A percentile compares a stretch with the other conserved stretches of the same genome.
Evolutionary conservation across 2,888 invertebrate species (phyloP).

Genomic region (Aproaerema taeniolella): DNA sequence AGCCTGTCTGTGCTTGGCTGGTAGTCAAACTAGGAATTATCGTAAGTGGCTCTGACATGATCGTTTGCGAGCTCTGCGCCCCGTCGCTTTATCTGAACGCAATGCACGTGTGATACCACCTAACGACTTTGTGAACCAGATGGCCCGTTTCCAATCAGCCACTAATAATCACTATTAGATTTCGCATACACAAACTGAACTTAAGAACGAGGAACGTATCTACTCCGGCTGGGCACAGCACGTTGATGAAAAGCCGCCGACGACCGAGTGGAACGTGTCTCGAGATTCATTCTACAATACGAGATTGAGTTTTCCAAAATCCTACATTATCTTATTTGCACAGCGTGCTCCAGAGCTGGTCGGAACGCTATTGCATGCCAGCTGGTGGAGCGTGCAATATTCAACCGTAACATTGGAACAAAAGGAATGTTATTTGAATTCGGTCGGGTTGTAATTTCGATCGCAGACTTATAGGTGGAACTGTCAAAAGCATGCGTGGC

Average conservation of each 20-base stretch:
- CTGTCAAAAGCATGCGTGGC: slow-evolving; percentile 43
- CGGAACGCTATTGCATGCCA: slow-evolving; percentile 28
- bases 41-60: neutral
- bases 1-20: neutral
- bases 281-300: neutral
- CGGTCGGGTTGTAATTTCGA: slow-evolving; percentile 16
- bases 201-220: too few species aligned
- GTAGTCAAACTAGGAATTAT: neutral
- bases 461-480: slow-evolving; percentile 30
- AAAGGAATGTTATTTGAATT: slow-evolving; percentile 5
- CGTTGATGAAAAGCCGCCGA: too few species aligned
- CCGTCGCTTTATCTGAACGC: neutral
- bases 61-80: too few species aligned
- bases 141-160: neutral
- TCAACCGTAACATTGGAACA: neutral
- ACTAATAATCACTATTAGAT: too few species aligned
- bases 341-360: slow-evolving; percentile 28
- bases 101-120: neutral
- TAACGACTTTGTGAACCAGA: neutral
- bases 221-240: too few species aligned
- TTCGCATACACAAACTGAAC: too few species aligned
- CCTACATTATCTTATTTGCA: slow-evolving; percentile 51
- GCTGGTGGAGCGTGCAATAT: neutral
- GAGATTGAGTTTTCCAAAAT: slow-evolving; percentile 27
- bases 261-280: too few species aligned